Conservation (phyloP, 2,113 vertebrate species). For the Chiloscyllium plagiosum region DNA sequence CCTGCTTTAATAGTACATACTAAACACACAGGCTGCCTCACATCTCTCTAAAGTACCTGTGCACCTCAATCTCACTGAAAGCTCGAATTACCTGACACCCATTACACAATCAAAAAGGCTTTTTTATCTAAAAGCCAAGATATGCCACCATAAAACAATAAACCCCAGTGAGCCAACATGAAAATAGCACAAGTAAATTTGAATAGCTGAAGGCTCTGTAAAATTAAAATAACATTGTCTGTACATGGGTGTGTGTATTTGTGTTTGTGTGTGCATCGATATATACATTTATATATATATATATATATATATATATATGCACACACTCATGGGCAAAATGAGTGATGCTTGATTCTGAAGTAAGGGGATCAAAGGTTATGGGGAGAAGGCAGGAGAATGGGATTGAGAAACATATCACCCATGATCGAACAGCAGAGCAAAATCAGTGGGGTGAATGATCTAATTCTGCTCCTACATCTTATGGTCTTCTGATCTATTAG, state of each 20-base stretch:
- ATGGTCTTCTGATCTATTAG: not conserved
- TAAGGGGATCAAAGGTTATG: too few relatives aligned
- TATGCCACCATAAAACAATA: not conserved
- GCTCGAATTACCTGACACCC: not conserved
- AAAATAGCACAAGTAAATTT: not conserved
- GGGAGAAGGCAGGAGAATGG: too few relatives aligned
- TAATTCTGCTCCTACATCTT: too few relatives aligned
- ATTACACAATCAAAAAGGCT: not conserved
- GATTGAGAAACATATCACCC: too few relatives aligned
- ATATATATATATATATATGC: not conserved
- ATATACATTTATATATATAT: too few relatives aligned
- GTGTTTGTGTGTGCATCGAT: not conserved
- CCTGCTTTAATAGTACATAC: not conserved
- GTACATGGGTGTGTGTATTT: not conserved
- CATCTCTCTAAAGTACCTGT: not conserved
- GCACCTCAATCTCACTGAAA: not conserved
- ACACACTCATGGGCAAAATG: not conserved
- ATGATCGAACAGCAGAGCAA: too few relatives aligned
- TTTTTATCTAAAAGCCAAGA: not conserved
- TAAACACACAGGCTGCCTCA: not conserved
- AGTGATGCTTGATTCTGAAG: not conserved
- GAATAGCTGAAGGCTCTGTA: not conserved
- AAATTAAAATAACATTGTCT: not conserved
- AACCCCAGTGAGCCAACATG: not conserved
- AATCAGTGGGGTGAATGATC: too few relatives aligned